These are phyloP conservation scores for Macaria liturata DNA, from an alignment of 2,888 invertebrate genomes.

Conservation along the genomic window DNA sequence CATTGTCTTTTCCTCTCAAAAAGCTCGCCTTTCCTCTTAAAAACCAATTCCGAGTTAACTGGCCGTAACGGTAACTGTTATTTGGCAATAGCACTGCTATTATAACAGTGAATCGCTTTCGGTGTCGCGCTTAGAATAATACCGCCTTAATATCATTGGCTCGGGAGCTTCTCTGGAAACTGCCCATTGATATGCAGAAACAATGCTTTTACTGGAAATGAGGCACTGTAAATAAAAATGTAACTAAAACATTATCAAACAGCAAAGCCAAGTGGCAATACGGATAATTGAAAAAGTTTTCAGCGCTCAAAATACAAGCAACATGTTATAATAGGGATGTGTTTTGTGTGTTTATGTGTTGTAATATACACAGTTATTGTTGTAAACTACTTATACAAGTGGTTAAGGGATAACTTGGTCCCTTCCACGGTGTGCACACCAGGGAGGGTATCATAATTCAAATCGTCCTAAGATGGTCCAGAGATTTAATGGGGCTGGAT, in stretches of 20 bases:
- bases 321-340: too few species aligned
- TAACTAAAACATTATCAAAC: too few species aligned
- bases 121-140: slow-evolving; percentile 11
- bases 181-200: background rate
- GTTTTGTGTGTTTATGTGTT: too few species aligned
- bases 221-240: too few species aligned
- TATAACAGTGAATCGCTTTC: slow-evolving; percentile 15
- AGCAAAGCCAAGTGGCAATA: too few species aligned
- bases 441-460: slow-evolving; percentile 42
- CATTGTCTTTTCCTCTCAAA: background rate
- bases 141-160: slow-evolving; percentile 17
- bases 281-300: too few species aligned
- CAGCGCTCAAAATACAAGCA: too few species aligned
- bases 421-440: slow-evolving; percentile 27
- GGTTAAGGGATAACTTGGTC: slow-evolving; percentile 27
- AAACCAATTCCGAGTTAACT: slow-evolving; percentile 16
- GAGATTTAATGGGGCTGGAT: slow-evolving; percentile 37
- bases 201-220: too few species aligned
- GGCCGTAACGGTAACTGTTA: slow-evolving; percentile 24
- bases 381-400: slow-evolving; percentile 10
- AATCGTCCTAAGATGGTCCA: slow-evolving; percentile 46
- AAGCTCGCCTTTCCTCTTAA: slow-evolving; percentile 17
- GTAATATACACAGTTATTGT: too few species aligned
- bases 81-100: slow-evolving; percentile 18
- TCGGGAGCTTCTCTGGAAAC: slow-evolving; percentile 1